phyloP scores from a whole-genome alignment of 2,888 invertebrate genomes.

The Perdita meconis region DNA sequence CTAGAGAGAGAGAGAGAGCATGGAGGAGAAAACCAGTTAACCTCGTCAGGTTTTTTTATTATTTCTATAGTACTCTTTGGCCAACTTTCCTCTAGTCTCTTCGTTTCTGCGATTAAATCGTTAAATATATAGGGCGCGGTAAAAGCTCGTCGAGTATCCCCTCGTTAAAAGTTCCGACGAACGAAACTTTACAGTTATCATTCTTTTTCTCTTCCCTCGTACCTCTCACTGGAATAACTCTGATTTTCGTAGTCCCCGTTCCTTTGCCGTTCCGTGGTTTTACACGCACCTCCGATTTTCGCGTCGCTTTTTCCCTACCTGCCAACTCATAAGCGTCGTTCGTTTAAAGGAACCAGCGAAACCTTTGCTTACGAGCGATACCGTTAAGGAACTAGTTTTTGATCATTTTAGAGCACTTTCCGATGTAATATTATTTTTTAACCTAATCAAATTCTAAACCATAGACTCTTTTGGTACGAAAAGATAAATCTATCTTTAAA shows the following conservation, averaged over 20 bases:
- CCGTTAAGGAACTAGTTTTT: no score
- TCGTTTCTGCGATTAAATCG: slow-evolving; percentile 19
- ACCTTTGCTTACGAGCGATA: no score
- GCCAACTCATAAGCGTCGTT: slow-evolving; percentile 28
- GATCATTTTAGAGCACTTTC: no score
- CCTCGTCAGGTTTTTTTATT: not conserved
- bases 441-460: no score
- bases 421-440: no score
- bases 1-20: not conserved
- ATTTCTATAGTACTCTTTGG: slow-evolving; percentile 1
- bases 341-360: no score
- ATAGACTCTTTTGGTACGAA: no score
- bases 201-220: slow-evolving; percentile 33
- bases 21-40: not conserved
- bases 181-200: slow-evolving; percentile 57
- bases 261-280: slow-evolving; percentile 20
- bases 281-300: slow-evolving; percentile 37
- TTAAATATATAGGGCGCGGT: slow-evolving; percentile 24
- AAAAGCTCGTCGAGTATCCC: slow-evolving; percentile 41
- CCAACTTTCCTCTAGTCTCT: not conserved
- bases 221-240: slow-evolving; percentile 19
- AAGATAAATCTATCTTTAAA: no score
- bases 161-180: slow-evolving; percentile 63
- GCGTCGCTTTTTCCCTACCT: slow-evolving; percentile 17
- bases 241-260: slow-evolving; percentile 4